Conservation (phyloP, 2,113 vertebrate species). For the Myrmophylax atrothorax region DNA sequence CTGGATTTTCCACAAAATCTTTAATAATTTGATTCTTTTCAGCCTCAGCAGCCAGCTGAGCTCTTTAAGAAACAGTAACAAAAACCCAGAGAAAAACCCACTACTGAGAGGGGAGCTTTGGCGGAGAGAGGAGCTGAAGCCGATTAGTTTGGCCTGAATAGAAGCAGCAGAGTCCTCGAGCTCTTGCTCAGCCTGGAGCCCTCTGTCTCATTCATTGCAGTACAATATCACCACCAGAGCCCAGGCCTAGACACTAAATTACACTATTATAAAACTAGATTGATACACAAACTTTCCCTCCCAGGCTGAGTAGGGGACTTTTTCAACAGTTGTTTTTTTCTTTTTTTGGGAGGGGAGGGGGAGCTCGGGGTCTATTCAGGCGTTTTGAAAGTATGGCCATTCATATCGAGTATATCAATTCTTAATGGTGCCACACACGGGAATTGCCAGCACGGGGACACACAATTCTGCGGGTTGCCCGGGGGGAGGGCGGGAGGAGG, state of each 20-base stretch:
- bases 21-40: conserved; percentile 86
- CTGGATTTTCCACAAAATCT: conserved; percentile 83
- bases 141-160: conserved; percentile 86
- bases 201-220: conserved; percentile 81
- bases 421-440: conserved; percentile 63
- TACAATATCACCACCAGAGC: conserved; percentile 87
- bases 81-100: conserved; percentile 79
- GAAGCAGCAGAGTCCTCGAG: conserved; percentile 77
- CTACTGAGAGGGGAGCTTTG: conserved; percentile 79
- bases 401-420: conserved; percentile 69
- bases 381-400: conserved; percentile 52
- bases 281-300: conserved; percentile 75
- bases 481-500: background rate
- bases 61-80: conserved; percentile 84
- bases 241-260: conserved; percentile 83
- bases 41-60: conserved; percentile 82
- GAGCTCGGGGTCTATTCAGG: conserved; percentile 43
- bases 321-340: conserved; percentile 49
- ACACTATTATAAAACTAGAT: conserved; percentile 85
- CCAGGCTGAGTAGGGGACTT: conserved; percentile 72
- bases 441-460: background rate
- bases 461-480: background rate
- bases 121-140: conserved; percentile 74
- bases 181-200: conserved; percentile 78
- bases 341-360: too few relatives aligned